Evolutionary conservation across 1,140 invertebrate genomes (phyloP), one percentile per base, ranked within the genome.

Genomic region (Tetramorium alpestre): DNA sequence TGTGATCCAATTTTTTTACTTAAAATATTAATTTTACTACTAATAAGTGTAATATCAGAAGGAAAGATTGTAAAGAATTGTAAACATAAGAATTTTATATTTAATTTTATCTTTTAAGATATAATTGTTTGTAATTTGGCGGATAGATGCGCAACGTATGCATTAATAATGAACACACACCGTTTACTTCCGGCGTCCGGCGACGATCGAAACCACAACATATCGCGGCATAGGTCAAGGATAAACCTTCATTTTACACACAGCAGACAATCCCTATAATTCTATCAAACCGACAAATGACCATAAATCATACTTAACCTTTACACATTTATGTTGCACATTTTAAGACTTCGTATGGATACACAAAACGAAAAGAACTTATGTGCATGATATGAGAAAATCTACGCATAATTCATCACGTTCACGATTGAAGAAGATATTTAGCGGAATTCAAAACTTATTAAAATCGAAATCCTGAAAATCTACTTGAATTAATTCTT

Each of bases 161-260:
- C 44, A 47, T 56, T 41, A 44, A 81, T 81, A 80, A 87, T 58
- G 73, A 86, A 88, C 33, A 65, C 54, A 49, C 76, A 76, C 13
- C 54, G 67, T 87, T 80, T n/a, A 88, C 72, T 88, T 86, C 54
- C 81, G 47, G 18, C 28, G 47, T 69, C 56, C 28, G 25, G 49
- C 25, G 60, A 33, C 73, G 80, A 91, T 91, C 90, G 87, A 89
- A 92, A 87, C 28, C 41, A 80, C 76, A 70, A 78, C 72, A 72
- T 76, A 49, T 86, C 67, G 82, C 78, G 33, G 18, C 62, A 54
- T 69, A 86, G 89, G 88, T 92, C 92, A 92, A 91, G 86, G 91
- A 47, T 88, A 75, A 76, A 28, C 72, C 70, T 86, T 54, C 82
- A 86, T 87, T 84, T 80, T 38, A 64, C 56, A 56, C 56, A 56